These are phyloP conservation scores for Drosophila albomicans DNA, from an alignment of 1,140 invertebrate species.

Conservation along the genomic window DNA sequence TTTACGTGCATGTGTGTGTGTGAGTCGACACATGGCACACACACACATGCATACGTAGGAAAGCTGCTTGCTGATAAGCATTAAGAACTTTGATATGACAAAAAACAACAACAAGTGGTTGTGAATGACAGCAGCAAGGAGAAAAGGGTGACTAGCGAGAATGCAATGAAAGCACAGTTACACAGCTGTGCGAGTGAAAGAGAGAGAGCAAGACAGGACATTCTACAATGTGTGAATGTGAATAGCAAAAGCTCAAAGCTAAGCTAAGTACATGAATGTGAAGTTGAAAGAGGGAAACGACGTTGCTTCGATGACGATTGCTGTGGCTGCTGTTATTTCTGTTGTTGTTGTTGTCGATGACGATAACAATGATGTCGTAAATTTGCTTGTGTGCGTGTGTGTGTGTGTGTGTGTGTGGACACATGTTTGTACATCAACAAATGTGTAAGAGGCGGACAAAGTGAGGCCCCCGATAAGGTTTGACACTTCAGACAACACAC, in stretches of 20 bases:
- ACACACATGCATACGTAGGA: neutral
- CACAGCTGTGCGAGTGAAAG: neutral
- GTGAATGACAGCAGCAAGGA: slow-evolving; percentile 34
- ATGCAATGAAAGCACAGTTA: neutral
- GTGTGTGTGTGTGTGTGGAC: neutral
- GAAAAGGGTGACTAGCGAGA: slow-evolving; percentile 15
- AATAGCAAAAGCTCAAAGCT: slow-evolving; percentile 25
- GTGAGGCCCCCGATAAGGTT: slow-evolving; percentile 49
- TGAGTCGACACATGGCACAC: slow-evolving; percentile 1
- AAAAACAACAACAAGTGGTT: slow-evolving; percentile 31
- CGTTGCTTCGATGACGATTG: slow-evolving; percentile 10
- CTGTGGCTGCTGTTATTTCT: neutral
- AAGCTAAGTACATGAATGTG: neutral
- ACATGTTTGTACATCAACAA: slow-evolving; percentile 23
- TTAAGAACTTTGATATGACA: slow-evolving; percentile 60
- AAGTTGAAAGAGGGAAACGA: neutral
- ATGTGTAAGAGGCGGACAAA: slow-evolving; percentile 27
- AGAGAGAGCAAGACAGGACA: neutral
- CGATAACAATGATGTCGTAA: slow-evolving; percentile 40
- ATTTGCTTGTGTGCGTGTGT: slow-evolving; percentile 10
- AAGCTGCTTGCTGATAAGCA: slow-evolving; percentile 56
- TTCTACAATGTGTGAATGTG: too few relatives aligned
- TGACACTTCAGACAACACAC: slow-evolving; percentile 29
- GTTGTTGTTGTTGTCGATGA: slow-evolving; percentile 19
- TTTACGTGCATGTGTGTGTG: slow-evolving; percentile 2